These are phyloP conservation scores for Syngnathus typhle DNA, from an alignment of 2,113 vertebrate genomes.

Conservation along the genomic window DNA sequence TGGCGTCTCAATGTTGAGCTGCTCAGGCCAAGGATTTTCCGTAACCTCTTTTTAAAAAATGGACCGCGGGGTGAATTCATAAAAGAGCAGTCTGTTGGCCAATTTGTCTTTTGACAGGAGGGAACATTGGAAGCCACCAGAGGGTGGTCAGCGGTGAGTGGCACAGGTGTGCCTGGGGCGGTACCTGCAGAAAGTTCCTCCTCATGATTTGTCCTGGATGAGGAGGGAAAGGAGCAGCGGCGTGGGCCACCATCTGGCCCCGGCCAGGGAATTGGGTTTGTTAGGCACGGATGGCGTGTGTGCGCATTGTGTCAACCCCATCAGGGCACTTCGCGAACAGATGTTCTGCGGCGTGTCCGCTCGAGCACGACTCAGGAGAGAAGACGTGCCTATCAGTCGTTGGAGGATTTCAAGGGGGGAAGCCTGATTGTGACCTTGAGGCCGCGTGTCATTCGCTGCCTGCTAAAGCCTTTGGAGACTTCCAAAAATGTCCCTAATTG, in stretches of 20 bases:
- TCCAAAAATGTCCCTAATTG: slow-evolving; percentile 19
- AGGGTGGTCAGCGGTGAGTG: slow-evolving; percentile 74
- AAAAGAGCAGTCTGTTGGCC: slow-evolving; percentile 75
- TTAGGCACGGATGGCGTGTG: slow-evolving; percentile 65
- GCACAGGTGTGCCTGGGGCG: slow-evolving; percentile 77
- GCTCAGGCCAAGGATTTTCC: slow-evolving; percentile 77
- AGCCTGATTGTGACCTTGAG: slow-evolving; percentile 73
- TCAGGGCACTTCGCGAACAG: slow-evolving; percentile 98
- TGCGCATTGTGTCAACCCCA: slow-evolving; percentile 87
- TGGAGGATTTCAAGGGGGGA: slow-evolving; percentile 57
- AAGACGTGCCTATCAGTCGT: slow-evolving; percentile 87
- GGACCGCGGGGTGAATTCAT: slow-evolving; percentile 76
- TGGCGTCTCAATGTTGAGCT: slow-evolving; percentile 70
- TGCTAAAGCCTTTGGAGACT: slow-evolving; percentile 31
- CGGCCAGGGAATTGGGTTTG: slow-evolving; percentile 88
- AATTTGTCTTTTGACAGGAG: slow-evolving; percentile 93
- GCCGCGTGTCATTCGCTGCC: slow-evolving; percentile 61
- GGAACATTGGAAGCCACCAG: slow-evolving; percentile 76
- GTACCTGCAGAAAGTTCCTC: slow-evolving; percentile 82
- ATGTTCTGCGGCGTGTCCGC: slow-evolving; percentile 94
- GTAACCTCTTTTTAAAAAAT: slow-evolving; percentile 73
- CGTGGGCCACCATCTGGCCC: slow-evolving; percentile 87
- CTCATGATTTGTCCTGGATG: slow-evolving; percentile 73
- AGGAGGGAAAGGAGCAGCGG: slow-evolving; percentile 49
- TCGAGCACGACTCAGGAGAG: slow-evolving; percentile 89